These are phyloP conservation scores for Numenius phaeopus DNA, from an alignment of 2,797 vertebrate genomes.

Conservation along the genomic window DNA sequence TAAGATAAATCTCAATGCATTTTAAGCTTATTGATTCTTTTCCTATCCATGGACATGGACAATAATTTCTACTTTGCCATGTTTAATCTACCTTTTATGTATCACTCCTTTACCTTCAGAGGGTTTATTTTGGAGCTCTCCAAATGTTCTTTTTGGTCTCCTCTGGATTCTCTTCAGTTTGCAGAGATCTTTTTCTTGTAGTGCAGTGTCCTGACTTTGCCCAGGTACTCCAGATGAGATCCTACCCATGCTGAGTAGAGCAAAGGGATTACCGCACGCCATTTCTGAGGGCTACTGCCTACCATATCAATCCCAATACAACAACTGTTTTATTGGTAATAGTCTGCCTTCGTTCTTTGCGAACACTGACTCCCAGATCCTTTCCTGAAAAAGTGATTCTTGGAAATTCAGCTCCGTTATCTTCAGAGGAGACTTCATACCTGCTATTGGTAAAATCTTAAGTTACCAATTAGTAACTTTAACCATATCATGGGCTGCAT, in stretches of 20 bases:
- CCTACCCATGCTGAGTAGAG: not conserved
- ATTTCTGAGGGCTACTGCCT: not conserved
- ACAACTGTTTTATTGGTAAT: not conserved
- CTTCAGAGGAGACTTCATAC: not conserved
- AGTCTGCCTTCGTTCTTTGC: not conserved
- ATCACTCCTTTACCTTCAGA: not conserved
- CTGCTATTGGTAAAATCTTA: not conserved
- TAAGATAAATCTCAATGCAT: not conserved
- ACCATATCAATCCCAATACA: not conserved
- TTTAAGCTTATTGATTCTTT: not conserved
- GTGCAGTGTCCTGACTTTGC: not conserved
- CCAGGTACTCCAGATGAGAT: not conserved
- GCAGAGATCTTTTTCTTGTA: not conserved
- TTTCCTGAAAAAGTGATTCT: not conserved
- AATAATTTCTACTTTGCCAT: not conserved
- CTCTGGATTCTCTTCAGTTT: not conserved
- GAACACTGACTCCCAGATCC: not conserved
- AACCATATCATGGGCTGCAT: not conserved
- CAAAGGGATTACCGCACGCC: not conserved
- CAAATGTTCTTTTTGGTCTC: not conserved
- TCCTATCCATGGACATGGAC: not conserved
- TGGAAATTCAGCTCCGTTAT: not conserved
- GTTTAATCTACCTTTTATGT: not conserved
- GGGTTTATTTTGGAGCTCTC: not conserved
- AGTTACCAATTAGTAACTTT: not conserved